These are phyloP conservation scores for Hirundo rustica DNA, from an alignment of 2,797 vertebrate species.

Conservation along the genomic window DNA sequence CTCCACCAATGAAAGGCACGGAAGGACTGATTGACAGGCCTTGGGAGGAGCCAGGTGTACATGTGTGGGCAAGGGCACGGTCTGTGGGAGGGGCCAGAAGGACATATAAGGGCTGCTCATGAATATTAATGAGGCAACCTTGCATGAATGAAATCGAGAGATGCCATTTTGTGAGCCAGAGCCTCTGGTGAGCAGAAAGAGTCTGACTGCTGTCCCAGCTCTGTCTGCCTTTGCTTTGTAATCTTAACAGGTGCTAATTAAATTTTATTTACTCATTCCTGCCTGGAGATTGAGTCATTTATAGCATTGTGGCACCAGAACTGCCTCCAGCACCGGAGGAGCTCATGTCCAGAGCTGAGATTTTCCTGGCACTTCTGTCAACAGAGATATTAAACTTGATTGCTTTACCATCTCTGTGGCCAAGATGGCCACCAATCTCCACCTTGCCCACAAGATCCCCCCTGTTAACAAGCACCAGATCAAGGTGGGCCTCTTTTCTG, in stretches of 20 bases:
- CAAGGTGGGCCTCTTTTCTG: not conserved
- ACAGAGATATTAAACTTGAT: not conserved
- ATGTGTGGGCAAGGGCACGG: not conserved
- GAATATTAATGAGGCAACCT: not conserved
- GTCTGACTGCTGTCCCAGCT: fast-evolving
- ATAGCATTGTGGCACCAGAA: not conserved
- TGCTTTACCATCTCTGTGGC: fast-evolving
- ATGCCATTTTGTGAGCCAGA: not conserved
- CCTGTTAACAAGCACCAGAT: not conserved
- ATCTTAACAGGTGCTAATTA: not conserved
- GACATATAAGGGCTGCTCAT: not conserved
- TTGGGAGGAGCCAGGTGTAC: not conserved
- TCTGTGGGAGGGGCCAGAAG: not conserved
- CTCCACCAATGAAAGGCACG: not conserved
- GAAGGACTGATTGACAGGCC: not conserved
- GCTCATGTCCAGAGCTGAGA: not conserved
- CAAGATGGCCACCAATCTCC: fast-evolving
- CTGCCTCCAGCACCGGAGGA: not conserved
- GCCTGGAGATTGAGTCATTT: not conserved
- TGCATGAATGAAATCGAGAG: not conserved
- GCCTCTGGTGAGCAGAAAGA: not conserved
- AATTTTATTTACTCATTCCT: not conserved
- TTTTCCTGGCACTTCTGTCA: not conserved
- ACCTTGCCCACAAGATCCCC: not conserved
- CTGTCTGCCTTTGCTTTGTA: not conserved